Percentiles rank a stretch among this genome's conserved stretches.
Evolutionary conservation across 2,888 invertebrate species (phyloP).

Genomic region (Pristionchus maxplancki): DNA sequence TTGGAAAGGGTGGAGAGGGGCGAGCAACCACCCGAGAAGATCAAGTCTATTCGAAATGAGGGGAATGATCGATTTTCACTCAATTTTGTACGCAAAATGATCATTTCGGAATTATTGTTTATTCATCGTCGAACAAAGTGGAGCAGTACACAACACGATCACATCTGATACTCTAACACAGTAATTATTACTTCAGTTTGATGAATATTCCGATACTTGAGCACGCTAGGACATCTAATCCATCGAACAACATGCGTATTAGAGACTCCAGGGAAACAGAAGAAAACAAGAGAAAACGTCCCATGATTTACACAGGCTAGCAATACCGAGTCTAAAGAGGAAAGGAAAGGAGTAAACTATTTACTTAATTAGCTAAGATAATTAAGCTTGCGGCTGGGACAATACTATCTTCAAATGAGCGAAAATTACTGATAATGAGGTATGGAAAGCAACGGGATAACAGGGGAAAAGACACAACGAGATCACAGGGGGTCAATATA

Average conservation of each 20-base stretch:
- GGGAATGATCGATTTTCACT: background rate
- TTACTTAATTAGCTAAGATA: no score
- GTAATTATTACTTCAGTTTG: background rate
- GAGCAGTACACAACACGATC: background rate
- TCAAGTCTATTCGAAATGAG: background rate
- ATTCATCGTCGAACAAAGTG: background rate
- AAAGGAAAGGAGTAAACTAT: no score
- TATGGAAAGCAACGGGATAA: background rate
- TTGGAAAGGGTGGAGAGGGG: background rate
- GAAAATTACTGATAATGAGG: no score
- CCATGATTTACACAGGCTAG: background rate
- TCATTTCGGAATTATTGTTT: background rate
- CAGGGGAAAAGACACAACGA: background rate
- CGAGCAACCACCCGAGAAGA: background rate
- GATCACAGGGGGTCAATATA: conserved; percentile 8
- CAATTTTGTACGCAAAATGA: background rate
- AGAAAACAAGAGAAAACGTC: background rate
- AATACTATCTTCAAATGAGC: no score
- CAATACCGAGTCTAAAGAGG: no score
- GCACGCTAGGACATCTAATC: no score
- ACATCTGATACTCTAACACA: background rate
- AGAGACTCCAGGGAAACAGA: background rate
- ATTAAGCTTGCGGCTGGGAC: no score
- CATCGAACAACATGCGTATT: no score
- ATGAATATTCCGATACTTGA: no score